These are phyloP conservation scores for Xiphorhynchus erythropygius DNA, from an alignment of 2,797 vertebrate species.

Conservation along the genomic window DNA sequence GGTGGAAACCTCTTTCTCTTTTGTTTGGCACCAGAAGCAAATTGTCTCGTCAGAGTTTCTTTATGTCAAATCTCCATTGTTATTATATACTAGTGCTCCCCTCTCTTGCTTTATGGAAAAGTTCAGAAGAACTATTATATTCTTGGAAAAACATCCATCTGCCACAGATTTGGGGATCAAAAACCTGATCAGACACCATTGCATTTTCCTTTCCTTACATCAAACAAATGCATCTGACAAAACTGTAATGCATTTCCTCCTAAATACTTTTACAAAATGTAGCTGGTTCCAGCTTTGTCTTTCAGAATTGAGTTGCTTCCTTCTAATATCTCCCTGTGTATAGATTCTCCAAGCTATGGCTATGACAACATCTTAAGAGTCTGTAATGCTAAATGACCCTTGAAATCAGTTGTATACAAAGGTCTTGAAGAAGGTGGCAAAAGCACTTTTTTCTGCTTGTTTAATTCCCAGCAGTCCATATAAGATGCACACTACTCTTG, in stretches of 20 bases:
- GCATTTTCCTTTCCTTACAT: neutral
- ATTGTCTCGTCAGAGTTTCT: neutral
- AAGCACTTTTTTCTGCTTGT: neutral
- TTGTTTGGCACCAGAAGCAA: neutral
- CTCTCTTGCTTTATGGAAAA: neutral
- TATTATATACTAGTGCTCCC: neutral
- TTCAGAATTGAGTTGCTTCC: neutral
- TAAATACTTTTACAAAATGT: neutral
- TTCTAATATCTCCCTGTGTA: neutral
- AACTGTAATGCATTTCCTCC: neutral
- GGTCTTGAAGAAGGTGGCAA: neutral
- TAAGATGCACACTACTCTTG: neutral
- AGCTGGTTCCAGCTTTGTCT: neutral
- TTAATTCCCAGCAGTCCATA: neutral
- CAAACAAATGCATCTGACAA: neutral
- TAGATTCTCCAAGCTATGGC: neutral
- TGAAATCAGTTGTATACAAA: neutral
- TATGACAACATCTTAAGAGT: neutral
- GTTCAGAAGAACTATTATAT: neutral
- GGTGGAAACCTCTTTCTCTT: neutral
- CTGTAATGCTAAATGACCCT: neutral
- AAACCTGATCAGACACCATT: neutral
- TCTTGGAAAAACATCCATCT: neutral
- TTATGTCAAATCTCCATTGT: neutral
- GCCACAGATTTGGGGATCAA: rapidly evolving